phyloP scores from a whole-genome alignment of 2,797 vertebrate genomes.

The Squalus acanthias region DNA sequence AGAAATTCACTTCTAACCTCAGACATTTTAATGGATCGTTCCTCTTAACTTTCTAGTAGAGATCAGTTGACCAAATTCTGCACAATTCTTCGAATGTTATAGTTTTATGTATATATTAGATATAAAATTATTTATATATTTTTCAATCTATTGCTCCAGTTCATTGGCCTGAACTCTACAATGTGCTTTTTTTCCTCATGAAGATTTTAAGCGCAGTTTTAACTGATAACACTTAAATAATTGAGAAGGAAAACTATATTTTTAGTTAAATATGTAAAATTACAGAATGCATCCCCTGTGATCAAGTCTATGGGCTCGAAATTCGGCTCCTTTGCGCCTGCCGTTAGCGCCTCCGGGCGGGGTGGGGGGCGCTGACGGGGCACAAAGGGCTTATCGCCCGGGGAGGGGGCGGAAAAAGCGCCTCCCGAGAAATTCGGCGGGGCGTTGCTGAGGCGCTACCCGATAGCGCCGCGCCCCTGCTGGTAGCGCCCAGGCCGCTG shows the following conservation, averaged over 20 bases:
- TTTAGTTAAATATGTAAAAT: slow-evolving; percentile 35
- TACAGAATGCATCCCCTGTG: slow-evolving; percentile 24
- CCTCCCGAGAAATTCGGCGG: too few species aligned
- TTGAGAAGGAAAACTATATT: slow-evolving; percentile 26
- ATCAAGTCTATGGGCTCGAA: not conserved
- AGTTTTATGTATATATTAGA: not conserved
- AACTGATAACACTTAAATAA: slow-evolving; percentile 22
- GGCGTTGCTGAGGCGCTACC: too few species aligned
- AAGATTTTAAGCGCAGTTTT: slow-evolving; percentile 5
- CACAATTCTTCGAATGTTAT: not conserved
- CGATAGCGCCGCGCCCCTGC: too few species aligned
- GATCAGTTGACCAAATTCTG: not conserved
- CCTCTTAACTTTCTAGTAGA: not conserved
- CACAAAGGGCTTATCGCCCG: too few species aligned
- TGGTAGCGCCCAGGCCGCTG: too few species aligned
- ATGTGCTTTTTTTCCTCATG: not conserved
- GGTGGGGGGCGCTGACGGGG: too few species aligned
- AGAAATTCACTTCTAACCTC: not conserved
- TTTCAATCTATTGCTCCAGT: not conserved
- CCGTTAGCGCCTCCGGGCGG: too few species aligned
- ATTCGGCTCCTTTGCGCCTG: too few species aligned
- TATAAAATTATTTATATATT: not conserved
- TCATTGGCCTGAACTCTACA: not conserved
- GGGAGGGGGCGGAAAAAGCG: too few species aligned
- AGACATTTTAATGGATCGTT: not conserved